These are phyloP conservation scores for Drosophila setifemur DNA, from an alignment of 1,140 invertebrate genomes.

Conservation along the genomic window DNA sequence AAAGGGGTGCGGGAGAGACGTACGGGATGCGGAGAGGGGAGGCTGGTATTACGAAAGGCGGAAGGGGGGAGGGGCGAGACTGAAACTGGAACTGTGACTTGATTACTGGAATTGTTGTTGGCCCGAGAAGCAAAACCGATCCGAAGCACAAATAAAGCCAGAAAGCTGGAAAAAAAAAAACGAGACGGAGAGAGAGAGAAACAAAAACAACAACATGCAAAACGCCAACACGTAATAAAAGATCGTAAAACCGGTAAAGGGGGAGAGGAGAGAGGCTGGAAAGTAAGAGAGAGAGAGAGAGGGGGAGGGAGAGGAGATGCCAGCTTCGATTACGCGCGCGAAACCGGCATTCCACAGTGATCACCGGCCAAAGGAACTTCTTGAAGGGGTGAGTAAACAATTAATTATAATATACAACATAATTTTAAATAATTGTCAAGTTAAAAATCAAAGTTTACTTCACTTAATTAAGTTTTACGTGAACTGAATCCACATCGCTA, in stretches of 20 bases:
- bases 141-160: conserved; percentile 67
- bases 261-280: conserved; percentile 12
- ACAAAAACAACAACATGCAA: conserved; percentile 23
- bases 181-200: not conserved
- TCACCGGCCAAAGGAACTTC: not conserved
- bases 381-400: no score
- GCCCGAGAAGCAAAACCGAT: conserved; percentile 40
- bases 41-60: no score
- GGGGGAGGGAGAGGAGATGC: conserved; percentile 16
- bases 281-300: not conserved
- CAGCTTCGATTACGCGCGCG: conserved; percentile 58
- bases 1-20: not conserved
- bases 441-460: not conserved
- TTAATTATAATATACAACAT: no score
- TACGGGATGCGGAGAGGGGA: not conserved
- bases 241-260: conserved; percentile 25
- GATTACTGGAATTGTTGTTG: conserved; percentile 70
- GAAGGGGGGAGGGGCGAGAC: not conserved
- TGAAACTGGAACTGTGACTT: conserved; percentile 61
- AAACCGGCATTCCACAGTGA: conserved; percentile 41
- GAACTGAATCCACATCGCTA: not conserved
- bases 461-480: not conserved
- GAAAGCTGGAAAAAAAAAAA: conserved; percentile 33
- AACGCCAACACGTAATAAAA: conserved; percentile 77
- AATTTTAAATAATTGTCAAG: not conserved